Percentiles rank a stretch among this genome's conserved stretches.
Conservation (phyloP, 2,888 invertebrate genomes). For the Cheilosia variabilis region DNA sequence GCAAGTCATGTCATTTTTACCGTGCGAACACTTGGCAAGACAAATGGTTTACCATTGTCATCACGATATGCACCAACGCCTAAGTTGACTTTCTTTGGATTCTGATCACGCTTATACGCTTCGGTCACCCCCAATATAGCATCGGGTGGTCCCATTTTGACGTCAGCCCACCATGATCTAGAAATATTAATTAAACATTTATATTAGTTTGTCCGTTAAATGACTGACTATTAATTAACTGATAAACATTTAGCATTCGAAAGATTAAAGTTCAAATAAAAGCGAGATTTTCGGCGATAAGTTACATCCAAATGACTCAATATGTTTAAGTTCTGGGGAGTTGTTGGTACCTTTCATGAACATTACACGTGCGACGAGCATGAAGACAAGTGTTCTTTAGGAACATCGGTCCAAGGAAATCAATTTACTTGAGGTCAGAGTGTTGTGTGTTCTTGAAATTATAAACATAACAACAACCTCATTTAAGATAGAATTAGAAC, state of each 20-base stretch:
- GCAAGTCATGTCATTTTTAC: constrained; percentile 81
- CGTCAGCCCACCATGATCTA: constrained; percentile 94
- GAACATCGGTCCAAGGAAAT: too few species aligned
- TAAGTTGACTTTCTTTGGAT: constrained; percentile 97
- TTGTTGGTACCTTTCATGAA: too few species aligned
- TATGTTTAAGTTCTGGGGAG: too few species aligned
- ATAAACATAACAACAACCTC: background rate
- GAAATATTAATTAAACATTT: constrained; percentile 55
- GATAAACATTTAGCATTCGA: background rate
- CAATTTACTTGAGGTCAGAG: too few species aligned
- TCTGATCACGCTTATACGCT: constrained; percentile 95
- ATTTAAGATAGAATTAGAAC: background rate
- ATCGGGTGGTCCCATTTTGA: constrained; percentile 98
- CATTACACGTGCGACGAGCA: too few species aligned
- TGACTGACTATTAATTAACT: background rate
- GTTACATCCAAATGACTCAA: background rate
- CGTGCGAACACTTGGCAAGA: constrained; percentile 93
- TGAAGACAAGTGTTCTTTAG: too few species aligned
- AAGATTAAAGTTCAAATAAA: constrained; percentile 10
- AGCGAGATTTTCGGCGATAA: constrained; percentile 8
- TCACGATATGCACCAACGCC: constrained; percentile 99
- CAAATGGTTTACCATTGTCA: constrained; percentile 97
- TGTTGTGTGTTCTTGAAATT: background rate
- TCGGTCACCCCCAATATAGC: constrained; percentile 99
- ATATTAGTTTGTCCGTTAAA: background rate